Percentiles rank a stretch among this genome's conserved stretches.
phyloP scores from a whole-genome alignment of 2,888 invertebrate genomes.

The Nemotelus nigrinus region DNA sequence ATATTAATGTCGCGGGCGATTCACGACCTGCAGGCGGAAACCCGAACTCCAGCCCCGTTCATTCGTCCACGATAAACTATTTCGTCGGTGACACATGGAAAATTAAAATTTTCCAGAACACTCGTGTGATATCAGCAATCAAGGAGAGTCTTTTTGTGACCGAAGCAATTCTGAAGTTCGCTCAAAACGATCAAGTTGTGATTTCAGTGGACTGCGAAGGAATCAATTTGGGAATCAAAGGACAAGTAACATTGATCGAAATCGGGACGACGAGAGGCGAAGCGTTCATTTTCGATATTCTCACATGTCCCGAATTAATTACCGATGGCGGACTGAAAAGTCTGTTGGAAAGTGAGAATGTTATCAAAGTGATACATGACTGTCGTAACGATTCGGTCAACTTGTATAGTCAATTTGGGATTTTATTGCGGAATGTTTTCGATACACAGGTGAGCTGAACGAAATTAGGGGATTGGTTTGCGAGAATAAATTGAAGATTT shows the following conservation, averaged over 20 bases:
- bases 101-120: conserved; percentile 81
- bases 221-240: conserved; percentile 88
- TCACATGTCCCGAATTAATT: conserved; percentile 83
- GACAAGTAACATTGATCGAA: conserved; percentile 86
- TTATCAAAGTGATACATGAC: conserved; percentile 92
- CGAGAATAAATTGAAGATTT: background rate
- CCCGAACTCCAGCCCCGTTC: conserved; percentile 57
- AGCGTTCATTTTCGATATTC: conserved; percentile 87
- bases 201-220: conserved; percentile 94
- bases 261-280: conserved; percentile 84
- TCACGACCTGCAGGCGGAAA: conserved; percentile 66
- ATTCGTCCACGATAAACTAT: conserved; percentile 57
- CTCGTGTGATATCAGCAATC: conserved; percentile 81
- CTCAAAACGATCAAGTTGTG: conserved; percentile 67
- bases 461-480: background rate
- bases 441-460: conserved; percentile 78
- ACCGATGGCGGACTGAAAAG: conserved; percentile 80
- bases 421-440: conserved; percentile 84
- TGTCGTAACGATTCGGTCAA: conserved; percentile 92
- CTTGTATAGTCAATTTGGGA: conserved; percentile 85
- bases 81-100: conserved; percentile 81
- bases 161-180: conserved; percentile 74
- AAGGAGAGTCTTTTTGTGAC: conserved; percentile 82
- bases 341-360: conserved; percentile 81
- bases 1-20: conserved; percentile 52